phyloP scores from a whole-genome alignment of 2,113 vertebrate genomes.

The Meleagris gallopavo region DNA sequence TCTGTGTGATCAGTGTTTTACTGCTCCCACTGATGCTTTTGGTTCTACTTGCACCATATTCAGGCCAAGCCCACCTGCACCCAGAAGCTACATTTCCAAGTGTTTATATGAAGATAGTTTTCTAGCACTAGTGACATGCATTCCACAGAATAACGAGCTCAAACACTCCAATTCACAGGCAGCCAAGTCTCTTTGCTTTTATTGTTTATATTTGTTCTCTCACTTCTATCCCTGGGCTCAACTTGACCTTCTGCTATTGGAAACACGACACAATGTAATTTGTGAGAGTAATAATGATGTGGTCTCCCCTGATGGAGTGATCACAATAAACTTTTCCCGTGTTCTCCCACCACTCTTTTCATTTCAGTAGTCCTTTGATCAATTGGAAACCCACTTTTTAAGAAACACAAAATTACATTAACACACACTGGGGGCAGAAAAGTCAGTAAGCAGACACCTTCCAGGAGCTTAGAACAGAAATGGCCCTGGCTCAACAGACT shows the following conservation, averaged over 20 bases:
- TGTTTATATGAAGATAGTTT: neutral
- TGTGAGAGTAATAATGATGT: constrained; percentile 57
- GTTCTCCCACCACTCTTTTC: constrained; percentile 29
- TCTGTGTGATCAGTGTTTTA: neutral
- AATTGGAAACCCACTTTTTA: constrained; percentile 34
- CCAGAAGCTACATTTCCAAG: neutral
- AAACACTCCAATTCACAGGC: constrained; percentile 2
- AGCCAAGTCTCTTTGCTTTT: constrained; percentile 7
- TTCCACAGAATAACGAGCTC: neutral
- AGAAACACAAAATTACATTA: neutral
- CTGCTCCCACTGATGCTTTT: neutral
- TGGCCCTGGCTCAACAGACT: neutral
- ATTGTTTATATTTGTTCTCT: constrained; percentile 55
- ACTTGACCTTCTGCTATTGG: constrained; percentile 77
- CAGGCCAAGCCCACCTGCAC: neutral
- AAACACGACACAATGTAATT: constrained; percentile 28
- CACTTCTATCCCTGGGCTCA: constrained; percentile 78
- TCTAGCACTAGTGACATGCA: neutral
- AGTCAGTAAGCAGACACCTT: neutral
- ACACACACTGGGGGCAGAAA: neutral
- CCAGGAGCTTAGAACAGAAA: neutral
- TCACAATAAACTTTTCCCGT: constrained; percentile 52
- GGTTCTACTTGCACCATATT: neutral
- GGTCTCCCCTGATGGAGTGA: neutral
- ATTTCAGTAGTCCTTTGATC: constrained; percentile 4